These are phyloP conservation scores for Pterophyllum scalare DNA, from an alignment of 2,113 vertebrate genomes.

Conservation along the genomic window DNA sequence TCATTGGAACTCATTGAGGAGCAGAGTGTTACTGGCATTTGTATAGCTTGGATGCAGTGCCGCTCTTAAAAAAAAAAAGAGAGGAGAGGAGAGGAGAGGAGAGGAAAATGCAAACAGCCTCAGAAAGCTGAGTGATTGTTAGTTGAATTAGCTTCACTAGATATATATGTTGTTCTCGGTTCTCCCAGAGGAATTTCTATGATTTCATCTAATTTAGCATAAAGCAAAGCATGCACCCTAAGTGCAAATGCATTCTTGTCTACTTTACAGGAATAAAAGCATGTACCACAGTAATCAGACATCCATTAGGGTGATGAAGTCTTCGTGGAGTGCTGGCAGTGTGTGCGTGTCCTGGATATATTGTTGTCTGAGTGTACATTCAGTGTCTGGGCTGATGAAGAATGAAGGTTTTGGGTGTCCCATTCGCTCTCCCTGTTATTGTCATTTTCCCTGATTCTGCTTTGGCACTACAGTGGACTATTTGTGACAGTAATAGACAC, in stretches of 20 bases:
- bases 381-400: conserved; percentile 29
- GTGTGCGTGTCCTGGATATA: conserved; percentile 10
- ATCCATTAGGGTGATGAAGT: conserved; percentile 47
- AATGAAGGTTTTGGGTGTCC: conserved; percentile 28
- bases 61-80: background rate
- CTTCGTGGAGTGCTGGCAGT: background rate
- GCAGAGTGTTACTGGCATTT: conserved; percentile 61
- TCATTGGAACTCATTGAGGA: conserved; percentile 77
- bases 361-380: conserved; percentile 31
- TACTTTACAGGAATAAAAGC: conserved; percentile 23
- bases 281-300: conserved; percentile 16
- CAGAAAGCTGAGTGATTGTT: conserved; percentile 29
- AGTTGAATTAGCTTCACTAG: conserved; percentile 3
- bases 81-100: conserved; percentile 21
- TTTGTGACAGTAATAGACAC: conserved; percentile 45
- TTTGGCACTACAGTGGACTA: conserved; percentile 30
- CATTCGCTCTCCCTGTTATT: conserved; percentile 4
- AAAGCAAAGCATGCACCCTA: background rate
- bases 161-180: background rate
- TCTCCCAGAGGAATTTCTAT: background rate
- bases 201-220: conserved; percentile 2
- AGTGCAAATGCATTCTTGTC: conserved; percentile 7
- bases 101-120: conserved; percentile 46
- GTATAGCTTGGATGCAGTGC: conserved; percentile 50
- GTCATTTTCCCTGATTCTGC: conserved; percentile 11